phyloP scores from a whole-genome alignment of 1,140 invertebrate species.

The Brachionus asplanchnoidis region DNA sequence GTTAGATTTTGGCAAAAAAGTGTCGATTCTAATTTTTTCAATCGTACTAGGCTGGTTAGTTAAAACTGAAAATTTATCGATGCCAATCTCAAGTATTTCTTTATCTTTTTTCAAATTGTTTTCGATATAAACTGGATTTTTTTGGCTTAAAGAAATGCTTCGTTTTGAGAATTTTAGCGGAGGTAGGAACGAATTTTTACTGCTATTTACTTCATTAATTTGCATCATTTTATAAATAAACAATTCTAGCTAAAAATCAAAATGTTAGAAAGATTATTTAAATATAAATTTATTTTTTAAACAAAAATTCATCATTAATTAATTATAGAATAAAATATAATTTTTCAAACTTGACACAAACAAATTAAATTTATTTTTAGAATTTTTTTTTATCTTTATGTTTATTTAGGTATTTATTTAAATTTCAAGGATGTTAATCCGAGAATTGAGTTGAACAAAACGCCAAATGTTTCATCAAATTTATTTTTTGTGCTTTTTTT shows the following conservation, averaged over 20 bases:
- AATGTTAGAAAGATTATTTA: background rate
- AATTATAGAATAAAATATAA: too few relatives aligned
- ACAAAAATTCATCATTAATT: too few relatives aligned
- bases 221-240: background rate
- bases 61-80: conserved; percentile 11
- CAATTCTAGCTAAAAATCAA: background rate
- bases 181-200: background rate
- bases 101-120: background rate
- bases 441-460: background rate
- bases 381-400: too few relatives aligned
- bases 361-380: too few relatives aligned
- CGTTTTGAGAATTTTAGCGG: conserved; percentile 4
- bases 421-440: background rate
- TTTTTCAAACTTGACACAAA: too few relatives aligned
- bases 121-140: background rate
- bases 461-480: too few relatives aligned
- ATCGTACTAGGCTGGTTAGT: background rate
- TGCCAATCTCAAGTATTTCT: background rate
- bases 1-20: background rate
- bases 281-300: too few relatives aligned
- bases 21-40: conserved; percentile 8
- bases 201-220: background rate
- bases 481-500: background rate
- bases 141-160: background rate
- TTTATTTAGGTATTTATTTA: too few relatives aligned